These are phyloP conservation scores for Hololepta plana DNA, from an alignment of 2,888 invertebrate species.

Conservation along the genomic window DNA sequence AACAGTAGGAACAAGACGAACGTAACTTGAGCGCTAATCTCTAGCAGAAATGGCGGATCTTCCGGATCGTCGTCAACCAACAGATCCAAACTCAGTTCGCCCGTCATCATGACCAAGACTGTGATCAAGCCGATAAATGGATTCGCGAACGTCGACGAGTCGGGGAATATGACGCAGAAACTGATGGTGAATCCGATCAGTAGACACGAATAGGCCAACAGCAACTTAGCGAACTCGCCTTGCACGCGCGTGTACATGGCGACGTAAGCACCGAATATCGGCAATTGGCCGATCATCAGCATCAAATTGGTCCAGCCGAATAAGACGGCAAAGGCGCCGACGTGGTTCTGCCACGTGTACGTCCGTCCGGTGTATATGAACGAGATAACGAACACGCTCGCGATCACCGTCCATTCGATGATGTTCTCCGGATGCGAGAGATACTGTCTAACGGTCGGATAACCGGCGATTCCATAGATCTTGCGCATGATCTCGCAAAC, in stretches of 20 bases:
- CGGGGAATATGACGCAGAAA: constrained; percentile 75
- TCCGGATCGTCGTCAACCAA: constrained; percentile 58
- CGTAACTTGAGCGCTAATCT: constrained; percentile 66
- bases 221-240: constrained; percentile 71
- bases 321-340: constrained; percentile 70
- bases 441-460: constrained; percentile 65
- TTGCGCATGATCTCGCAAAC: constrained; percentile 65
- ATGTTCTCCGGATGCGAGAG: constrained; percentile 70
- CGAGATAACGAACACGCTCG: constrained; percentile 67
- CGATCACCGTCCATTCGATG: constrained; percentile 74
- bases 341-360: constrained; percentile 73
- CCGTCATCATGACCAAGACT: constrained; percentile 79
- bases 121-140: constrained; percentile 73
- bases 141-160: constrained; percentile 63
- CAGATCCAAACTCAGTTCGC: constrained; percentile 62
- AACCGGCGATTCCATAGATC: constrained; percentile 64
- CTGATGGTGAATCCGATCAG: constrained; percentile 74
- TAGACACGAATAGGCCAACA: constrained; percentile 70
- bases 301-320: constrained; percentile 81
- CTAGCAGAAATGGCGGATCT: constrained; percentile 55
- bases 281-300: constrained; percentile 78
- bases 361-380: constrained; percentile 61
- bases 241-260: constrained; percentile 82
- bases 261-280: constrained; percentile 75
- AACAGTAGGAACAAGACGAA: constrained; percentile 66